phyloP scores from a whole-genome alignment of 2,113 vertebrate genomes.

The Clupea harengus region DNA sequence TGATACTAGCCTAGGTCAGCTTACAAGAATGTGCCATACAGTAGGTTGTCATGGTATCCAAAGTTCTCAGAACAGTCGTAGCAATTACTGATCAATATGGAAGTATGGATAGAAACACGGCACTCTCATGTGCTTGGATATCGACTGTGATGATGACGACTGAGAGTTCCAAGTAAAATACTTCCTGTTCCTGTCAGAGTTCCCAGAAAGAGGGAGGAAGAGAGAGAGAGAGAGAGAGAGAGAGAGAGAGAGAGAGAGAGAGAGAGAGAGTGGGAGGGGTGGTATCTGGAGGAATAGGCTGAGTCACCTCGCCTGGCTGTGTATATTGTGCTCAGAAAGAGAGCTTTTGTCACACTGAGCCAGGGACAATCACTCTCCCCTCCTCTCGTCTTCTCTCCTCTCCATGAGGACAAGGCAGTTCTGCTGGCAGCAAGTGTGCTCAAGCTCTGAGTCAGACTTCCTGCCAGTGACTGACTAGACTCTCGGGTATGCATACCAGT shows the following conservation, averaged over 20 bases:
- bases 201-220: neutral
- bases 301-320: conserved; percentile 5
- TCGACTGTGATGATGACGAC: neutral
- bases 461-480: neutral
- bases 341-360: conserved; percentile 9
- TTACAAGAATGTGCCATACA: neutral
- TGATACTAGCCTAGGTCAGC: neutral
- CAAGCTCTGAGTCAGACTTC: neutral
- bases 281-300: neutral
- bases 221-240: conserved; percentile 24
- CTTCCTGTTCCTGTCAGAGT: neutral
- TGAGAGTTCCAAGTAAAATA: neutral
- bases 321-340: neutral
- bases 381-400: neutral
- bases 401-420: neutral
- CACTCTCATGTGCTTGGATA: neutral
- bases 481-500: neutral
- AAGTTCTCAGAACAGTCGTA: neutral
- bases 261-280: conserved; percentile 16
- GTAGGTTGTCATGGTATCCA: conserved; percentile 1
- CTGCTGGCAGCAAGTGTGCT: neutral
- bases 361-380: neutral
- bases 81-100: neutral
- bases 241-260: conserved; percentile 14
- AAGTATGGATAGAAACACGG: neutral